phyloP scores from a whole-genome alignment of 1,140 invertebrate genomes.

The Pygmarrhopalites habei region DNA sequence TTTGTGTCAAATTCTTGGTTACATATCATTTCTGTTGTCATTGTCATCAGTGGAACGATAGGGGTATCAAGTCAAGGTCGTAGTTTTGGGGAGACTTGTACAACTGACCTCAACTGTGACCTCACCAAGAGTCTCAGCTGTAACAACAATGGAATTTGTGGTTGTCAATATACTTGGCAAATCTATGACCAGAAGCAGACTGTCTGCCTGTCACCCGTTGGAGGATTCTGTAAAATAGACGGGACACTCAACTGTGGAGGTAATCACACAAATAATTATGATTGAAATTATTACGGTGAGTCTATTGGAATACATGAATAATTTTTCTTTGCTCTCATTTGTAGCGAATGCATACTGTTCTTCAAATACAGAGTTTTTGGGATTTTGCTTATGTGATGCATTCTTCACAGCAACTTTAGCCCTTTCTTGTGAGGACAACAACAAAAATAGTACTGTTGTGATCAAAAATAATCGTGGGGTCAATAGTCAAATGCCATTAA shows the following conservation, averaged over 20 bases:
- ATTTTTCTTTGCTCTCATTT: too few relatives aligned
- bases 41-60: too few relatives aligned
- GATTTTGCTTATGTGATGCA: conserved; percentile 3
- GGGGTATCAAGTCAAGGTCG: too few relatives aligned
- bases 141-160: background rate
- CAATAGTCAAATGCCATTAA: background rate
- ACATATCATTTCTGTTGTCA: too few relatives aligned
- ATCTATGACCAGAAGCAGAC: background rate
- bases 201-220: background rate
- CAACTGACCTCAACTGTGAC: too few relatives aligned
- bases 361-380: background rate
- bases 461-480: background rate
- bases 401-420: background rate
- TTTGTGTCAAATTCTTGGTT: too few relatives aligned
- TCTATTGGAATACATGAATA: too few relatives aligned
- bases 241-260: background rate
- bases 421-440: background rate
- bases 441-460: background rate
- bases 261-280: too few relatives aligned
- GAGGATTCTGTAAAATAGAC: conserved; percentile 1
- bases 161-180: background rate
- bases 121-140: background rate
- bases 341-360: background rate
- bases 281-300: too few relatives aligned
- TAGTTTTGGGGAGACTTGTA: too few relatives aligned